These are phyloP conservation scores for Cylloceria caligata DNA, from an alignment of 2,888 invertebrate genomes.

Conservation along the genomic window DNA sequence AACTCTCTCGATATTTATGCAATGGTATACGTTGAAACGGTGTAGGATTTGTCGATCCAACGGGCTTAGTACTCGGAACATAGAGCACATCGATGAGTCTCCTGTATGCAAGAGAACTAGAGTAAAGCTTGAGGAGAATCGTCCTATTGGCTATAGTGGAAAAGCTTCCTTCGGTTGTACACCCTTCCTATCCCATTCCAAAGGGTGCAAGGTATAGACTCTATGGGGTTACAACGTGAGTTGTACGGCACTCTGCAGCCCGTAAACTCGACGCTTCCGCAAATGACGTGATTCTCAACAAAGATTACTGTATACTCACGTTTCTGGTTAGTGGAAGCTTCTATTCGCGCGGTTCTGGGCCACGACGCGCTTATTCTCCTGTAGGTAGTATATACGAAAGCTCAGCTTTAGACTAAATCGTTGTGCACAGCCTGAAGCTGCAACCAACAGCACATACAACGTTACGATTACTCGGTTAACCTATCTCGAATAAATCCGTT, in stretches of 20 bases:
- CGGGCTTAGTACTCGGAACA: conserved; percentile 1
- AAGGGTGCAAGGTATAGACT: conserved; percentile 11
- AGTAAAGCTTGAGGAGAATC: conserved; percentile 12
- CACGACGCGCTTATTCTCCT: neutral
- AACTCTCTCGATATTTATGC: neutral
- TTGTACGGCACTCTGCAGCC: conserved; percentile 24
- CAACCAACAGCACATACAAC: conserved; percentile 1
- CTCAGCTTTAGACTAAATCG: conserved; percentile 36
- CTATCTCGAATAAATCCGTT: conserved; percentile 12
- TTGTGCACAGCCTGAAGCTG: neutral
- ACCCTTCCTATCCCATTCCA: neutral
- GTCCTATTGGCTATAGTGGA: neutral
- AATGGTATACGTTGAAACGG: neutral
- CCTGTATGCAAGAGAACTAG: neutral
- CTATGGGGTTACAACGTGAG: conserved; percentile 2
- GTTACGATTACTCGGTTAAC: conserved; percentile 24
- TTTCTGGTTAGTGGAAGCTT: conserved; percentile 25
- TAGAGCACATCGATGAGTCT: conserved; percentile 13
- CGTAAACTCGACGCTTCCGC: conserved; percentile 31
- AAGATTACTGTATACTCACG: conserved; percentile 51
- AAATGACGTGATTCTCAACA: conserved; percentile 44
- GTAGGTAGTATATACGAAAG: conserved; percentile 17
- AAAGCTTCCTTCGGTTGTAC: conserved; percentile 8
- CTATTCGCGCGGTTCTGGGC: conserved; percentile 1
- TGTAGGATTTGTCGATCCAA: conserved; percentile 1